Percentiles rank a stretch among this genome's conserved stretches.
Evolutionary conservation across 2,797 vertebrate species (phyloP).

Genomic region (Balearica regulorum): DNA sequence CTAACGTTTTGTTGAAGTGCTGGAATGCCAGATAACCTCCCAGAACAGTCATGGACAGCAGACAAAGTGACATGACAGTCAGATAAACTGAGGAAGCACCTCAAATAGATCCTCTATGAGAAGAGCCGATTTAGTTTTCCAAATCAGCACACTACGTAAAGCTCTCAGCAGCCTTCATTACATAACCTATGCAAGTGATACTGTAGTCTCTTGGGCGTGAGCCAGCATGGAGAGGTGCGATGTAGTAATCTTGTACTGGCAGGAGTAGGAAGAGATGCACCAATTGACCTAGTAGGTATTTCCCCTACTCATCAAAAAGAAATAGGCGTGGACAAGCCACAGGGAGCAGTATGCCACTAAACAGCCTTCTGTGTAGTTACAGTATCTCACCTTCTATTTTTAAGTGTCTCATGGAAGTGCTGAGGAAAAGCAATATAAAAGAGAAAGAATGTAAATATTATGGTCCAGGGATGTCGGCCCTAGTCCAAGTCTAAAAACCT

Average conservation of each 20-base stretch:
- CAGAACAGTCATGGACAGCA: neutral
- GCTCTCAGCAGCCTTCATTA: neutral
- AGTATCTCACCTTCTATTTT: constrained; percentile 26
- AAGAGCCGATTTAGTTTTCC: neutral
- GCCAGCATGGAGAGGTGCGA: neutral
- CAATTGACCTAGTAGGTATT: neutral
- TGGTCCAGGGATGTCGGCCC: constrained; percentile 6
- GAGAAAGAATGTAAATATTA: constrained; percentile 59
- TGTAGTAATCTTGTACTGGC: neutral
- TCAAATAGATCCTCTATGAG: neutral
- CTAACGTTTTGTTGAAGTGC: neutral
- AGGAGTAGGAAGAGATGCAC: neutral
- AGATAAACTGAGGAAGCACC: neutral
- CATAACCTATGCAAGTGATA: neutral
- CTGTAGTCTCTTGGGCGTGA: neutral
- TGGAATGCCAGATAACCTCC: neutral
- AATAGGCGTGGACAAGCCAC: neutral
- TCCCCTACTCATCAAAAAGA: neutral
- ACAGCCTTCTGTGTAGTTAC: neutral
- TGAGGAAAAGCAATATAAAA: constrained; percentile 22
- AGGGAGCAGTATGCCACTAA: neutral
- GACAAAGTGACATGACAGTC: neutral
- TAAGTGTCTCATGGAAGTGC: constrained; percentile 17
- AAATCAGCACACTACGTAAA: neutral
- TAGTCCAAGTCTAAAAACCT: neutral